Evolutionary conservation across 2,113 vertebrate genomes (phyloP).

Genomic region (Nyctibius bracteatus): DNA sequence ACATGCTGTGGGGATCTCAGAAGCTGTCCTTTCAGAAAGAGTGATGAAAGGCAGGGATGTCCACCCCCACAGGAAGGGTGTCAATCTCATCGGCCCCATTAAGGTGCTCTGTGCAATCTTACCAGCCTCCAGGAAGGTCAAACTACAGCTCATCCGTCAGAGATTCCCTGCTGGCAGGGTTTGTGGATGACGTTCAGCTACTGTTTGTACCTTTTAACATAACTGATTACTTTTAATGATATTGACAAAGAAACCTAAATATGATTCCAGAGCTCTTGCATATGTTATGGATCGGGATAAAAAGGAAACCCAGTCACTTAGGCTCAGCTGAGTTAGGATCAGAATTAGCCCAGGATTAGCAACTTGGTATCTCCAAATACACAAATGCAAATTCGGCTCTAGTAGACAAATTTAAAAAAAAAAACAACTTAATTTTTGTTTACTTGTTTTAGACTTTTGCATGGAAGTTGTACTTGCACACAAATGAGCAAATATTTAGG

Average conservation of each 20-base stretch:
- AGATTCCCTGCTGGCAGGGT: not conserved
- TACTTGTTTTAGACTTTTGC: not conserved
- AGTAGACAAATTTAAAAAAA: not conserved
- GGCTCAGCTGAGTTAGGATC: not conserved
- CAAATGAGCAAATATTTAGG: not conserved
- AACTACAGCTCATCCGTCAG: not conserved
- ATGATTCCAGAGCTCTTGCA: not conserved
- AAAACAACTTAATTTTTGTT: not conserved
- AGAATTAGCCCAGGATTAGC: not conserved
- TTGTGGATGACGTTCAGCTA: not conserved
- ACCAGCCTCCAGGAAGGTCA: not conserved
- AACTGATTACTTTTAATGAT: not conserved
- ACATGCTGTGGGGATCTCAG: not conserved
- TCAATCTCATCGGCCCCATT: fast-evolving
- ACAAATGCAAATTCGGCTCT: not conserved
- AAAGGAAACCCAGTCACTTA: not conserved
- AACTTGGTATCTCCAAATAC: not conserved
- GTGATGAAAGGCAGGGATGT: not conserved
- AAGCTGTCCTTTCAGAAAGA: not conserved
- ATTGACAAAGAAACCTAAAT: not conserved
- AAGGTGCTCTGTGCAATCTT: not conserved
- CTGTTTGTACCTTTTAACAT: not conserved
- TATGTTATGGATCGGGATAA: not conserved
- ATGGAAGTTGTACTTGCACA: not conserved
- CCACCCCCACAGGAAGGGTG: fast-evolving